Evolutionary conservation across 2,113 vertebrate species (phyloP).

Genomic region (Centropristis striata): DNA sequence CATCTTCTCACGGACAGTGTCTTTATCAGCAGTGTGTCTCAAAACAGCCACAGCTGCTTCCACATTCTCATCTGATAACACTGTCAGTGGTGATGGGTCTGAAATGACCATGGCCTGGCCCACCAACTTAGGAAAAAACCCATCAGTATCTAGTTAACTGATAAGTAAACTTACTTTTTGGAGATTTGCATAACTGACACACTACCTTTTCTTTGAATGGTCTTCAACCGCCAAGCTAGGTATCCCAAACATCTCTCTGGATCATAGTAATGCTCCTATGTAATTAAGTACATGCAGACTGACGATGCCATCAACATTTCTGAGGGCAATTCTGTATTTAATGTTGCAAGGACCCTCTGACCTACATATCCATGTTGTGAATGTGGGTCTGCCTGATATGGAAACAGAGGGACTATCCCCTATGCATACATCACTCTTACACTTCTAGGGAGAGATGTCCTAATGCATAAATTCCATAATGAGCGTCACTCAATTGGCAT

Average conservation of each 20-base stretch:
- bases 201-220: slow-evolving; percentile 15
- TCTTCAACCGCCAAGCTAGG: slow-evolving; percentile 20
- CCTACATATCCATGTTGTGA: slow-evolving; percentile 26
- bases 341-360: neutral
- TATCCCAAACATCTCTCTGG: slow-evolving; percentile 18
- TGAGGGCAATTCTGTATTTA: slow-evolving; percentile 1
- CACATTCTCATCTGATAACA: slow-evolving; percentile 9
- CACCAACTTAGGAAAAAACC: slow-evolving; percentile 11
- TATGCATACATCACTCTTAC: slow-evolving; percentile 9
- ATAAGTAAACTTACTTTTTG: slow-evolving; percentile 32
- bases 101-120: neutral
- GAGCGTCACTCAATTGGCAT: neutral
- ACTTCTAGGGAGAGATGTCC: slow-evolving; percentile 10
- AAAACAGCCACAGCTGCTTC: slow-evolving; percentile 34
- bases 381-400: slow-evolving; percentile 34
- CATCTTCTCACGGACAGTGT: slow-evolving; percentile 23
- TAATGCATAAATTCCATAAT: slow-evolving; percentile 12
- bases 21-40: slow-evolving; percentile 39
- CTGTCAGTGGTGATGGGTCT: slow-evolving; percentile 7
- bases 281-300: slow-evolving; percentile 20
- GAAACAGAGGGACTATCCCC: slow-evolving; percentile 25
- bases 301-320: neutral
- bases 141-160: slow-evolving; percentile 21
- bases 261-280: slow-evolving; percentile 21
- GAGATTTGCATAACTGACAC: no score